These are phyloP conservation scores for Chrysopa pallens DNA, from an alignment of 1,140 invertebrate species.

Conservation along the genomic window DNA sequence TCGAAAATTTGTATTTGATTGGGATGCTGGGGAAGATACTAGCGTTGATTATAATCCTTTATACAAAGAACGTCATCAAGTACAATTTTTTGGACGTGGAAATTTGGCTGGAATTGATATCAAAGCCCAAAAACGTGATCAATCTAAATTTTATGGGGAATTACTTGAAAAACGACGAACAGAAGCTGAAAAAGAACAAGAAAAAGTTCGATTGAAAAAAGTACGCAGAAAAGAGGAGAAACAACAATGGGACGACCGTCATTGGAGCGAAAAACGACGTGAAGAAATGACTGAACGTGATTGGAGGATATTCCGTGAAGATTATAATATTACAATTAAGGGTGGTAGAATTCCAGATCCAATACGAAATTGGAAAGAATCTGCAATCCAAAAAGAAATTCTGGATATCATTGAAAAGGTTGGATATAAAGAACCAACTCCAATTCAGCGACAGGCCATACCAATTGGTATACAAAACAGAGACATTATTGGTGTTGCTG, in stretches of 20 bases:
- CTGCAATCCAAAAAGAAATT: slow-evolving; percentile 77
- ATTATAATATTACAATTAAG: slow-evolving; percentile 98
- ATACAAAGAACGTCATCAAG: slow-evolving; percentile 91
- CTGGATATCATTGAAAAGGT: slow-evolving; percentile 90
- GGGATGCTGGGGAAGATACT: slow-evolving; percentile 98
- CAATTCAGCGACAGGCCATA: slow-evolving; percentile 98
- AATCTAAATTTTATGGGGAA: slow-evolving; percentile 96
- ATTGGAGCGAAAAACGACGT: slow-evolving; percentile 91
- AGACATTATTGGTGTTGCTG: slow-evolving; percentile 98
- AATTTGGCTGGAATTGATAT: slow-evolving; percentile 97
- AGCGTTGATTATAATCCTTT: slow-evolving; percentile 93
- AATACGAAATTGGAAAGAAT: slow-evolving; percentile 88
- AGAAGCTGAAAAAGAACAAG: slow-evolving; percentile 94
- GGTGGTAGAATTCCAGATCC: slow-evolving; percentile 95
- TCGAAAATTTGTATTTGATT: slow-evolving; percentile 99
- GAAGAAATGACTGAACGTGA: slow-evolving; percentile 98
- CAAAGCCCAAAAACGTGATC: slow-evolving; percentile 91
- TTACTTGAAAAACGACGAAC: slow-evolving; percentile 87
- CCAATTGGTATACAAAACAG: slow-evolving; percentile 97
- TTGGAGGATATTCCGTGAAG: slow-evolving; percentile 99
- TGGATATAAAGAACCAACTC: slow-evolving; percentile 96
- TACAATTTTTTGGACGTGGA: slow-evolving; percentile 95
- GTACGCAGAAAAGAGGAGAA: slow-evolving; percentile 93
- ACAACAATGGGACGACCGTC: slow-evolving; percentile 96
- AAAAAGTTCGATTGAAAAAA: slow-evolving; percentile 85